These are phyloP conservation scores for Linepithema humile DNA, from an alignment of 1,140 invertebrate species.

Conservation along the genomic window DNA sequence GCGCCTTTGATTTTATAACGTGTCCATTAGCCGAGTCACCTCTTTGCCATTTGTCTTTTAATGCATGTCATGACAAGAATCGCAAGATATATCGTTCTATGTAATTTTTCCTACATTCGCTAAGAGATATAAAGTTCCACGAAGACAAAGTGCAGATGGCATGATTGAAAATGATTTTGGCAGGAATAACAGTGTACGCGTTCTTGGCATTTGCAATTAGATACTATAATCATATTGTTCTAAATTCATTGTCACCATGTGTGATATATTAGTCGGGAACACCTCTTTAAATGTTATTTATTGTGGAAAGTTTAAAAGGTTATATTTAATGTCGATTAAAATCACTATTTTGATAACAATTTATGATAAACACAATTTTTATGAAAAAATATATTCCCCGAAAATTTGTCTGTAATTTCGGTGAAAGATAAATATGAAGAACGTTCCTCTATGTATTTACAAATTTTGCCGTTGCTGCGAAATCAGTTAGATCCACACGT, in stretches of 20 bases:
- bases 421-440: neutral
- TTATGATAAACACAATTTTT: neutral
- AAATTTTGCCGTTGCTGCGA: neutral
- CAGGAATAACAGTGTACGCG: neutral
- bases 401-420: neutral
- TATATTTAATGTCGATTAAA: neutral
- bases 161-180: slow-evolving; percentile 30
- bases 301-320: too few species aligned
- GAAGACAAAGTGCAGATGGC: neutral
- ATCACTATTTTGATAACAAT: neutral
- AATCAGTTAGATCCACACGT: slow-evolving; percentile 33
- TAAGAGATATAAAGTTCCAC: neutral
- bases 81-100: neutral
- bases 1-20: slow-evolving; percentile 60
- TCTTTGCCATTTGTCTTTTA: slow-evolving; percentile 48
- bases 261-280: neutral
- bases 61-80: neutral
- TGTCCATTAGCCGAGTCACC: slow-evolving; percentile 52
- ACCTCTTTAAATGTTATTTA: neutral
- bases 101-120: neutral
- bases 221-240: neutral
- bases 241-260: neutral
- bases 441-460: neutral
- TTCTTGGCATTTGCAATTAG: slow-evolving; percentile 10
- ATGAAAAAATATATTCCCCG: too few species aligned